These are phyloP conservation scores for Hippocampus zosterae DNA, from an alignment of 2,113 vertebrate species.

Conservation along the genomic window DNA sequence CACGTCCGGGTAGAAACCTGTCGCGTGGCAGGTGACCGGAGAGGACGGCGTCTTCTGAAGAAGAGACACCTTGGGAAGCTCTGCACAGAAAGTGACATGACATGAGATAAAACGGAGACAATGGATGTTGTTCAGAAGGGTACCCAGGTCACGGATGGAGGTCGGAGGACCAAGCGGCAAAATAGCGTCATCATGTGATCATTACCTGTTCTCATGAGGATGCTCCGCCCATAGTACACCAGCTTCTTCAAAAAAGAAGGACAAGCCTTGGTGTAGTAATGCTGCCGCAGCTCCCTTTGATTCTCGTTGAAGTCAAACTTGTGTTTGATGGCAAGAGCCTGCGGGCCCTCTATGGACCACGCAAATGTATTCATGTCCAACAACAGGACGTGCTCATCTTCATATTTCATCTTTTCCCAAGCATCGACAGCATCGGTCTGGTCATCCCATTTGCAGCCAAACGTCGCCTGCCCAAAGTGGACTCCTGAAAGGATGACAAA, in stretches of 20 bases:
- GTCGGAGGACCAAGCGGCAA: no score
- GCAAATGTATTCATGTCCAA: no score
- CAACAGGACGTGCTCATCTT: no score
- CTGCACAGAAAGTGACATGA: neutral
- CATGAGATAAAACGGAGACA: neutral
- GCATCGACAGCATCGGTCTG: rapidly evolving
- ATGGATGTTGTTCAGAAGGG: no score
- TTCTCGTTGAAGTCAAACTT: neutral
- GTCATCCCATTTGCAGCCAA: slow-evolving; percentile 38
- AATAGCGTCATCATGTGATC: no score
- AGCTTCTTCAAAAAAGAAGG: no score
- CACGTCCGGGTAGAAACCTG: slow-evolving; percentile 38
- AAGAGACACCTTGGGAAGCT: slow-evolving; percentile 1
- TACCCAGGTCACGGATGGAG: no score
- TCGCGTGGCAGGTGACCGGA: slow-evolving; percentile 29
- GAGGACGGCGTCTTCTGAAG: slow-evolving; percentile 46
- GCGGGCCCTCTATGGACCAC: no score
- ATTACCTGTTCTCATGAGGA: no score
- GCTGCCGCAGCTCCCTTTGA: neutral
- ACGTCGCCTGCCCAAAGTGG: rapidly evolving
- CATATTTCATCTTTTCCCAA: slow-evolving; percentile 32
- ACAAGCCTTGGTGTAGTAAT: no score
- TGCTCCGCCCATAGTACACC: no score
- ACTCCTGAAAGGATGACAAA: slow-evolving; percentile 19
- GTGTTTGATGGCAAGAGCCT: neutral